Evolutionary conservation across 2,888 invertebrate species (phyloP), one percentile per base, ranked within the genome.

Genomic region (Girardia tigrina): DNA sequence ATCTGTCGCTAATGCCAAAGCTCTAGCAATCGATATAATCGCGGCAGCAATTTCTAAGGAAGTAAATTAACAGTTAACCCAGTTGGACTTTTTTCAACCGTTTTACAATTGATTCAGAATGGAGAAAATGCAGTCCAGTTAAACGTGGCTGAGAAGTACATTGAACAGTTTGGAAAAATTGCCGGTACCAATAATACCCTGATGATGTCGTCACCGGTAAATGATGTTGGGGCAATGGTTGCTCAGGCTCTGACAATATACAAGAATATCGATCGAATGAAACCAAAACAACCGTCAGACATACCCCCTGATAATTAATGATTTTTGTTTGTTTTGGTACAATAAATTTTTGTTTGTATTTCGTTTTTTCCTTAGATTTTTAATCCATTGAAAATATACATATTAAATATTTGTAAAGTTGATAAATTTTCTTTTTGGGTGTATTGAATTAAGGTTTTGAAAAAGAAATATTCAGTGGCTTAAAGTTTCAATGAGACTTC

Each of bases 161-260:
- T 98, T 42, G 86, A 88, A 26, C 95, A 97, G 16, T 98, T 98
- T 85, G 88, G 91, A 81, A 90, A 93, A 81, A 85, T 99, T 78
- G 97, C 98, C 0, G 90, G 91, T 84, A 90, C 90, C 14, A 91
- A 89, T 82, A 99, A 97, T 84, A 98, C 97, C 0, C 87, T 98
- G 77, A 91, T 98, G 79, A 85, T 99, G 79, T 97, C 97, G 0
- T 88, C 90, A 26, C 94, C 94, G 84, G 90, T 90, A 1, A 90
- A 90, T 1, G 84, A 85, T 79, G 88, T 92, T 2, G 87, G 90
- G 8, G 87, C 86, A 80, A 86, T 91, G 83, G 91, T 92, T 20
- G 88, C 90, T 70, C 91, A 92, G 88, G 91, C 56, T 8, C 23
- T 56, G n/a, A 56, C 56, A 20, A 56, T 56, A 6, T 56, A 56